Evolutionary conservation across 2,113 vertebrate species (phyloP), one percentile per base, ranked within the genome.

Genomic region (Rhinolophus sinicus): DNA sequence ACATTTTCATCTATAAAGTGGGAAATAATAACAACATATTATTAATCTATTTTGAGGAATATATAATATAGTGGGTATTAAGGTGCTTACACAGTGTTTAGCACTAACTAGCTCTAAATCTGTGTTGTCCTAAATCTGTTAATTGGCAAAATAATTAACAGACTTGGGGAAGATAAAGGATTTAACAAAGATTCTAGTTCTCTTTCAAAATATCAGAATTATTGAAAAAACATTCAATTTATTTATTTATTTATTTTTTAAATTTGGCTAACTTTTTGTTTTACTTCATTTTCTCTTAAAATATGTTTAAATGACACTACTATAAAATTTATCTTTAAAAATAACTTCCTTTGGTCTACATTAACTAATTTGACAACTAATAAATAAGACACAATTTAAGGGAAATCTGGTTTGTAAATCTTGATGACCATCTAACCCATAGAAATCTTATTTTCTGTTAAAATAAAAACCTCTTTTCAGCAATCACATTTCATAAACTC

Each of bases 231-330:
- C 33, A 60, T 12, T 81, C 50, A 58, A 54, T 44, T 35, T n/a
- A n/a, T n/a, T n/a, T n/a, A n/a, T n/a, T n/a, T n/a, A n/a, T 91
- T 65, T 81, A 64, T 54, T 44, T 44, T 44, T 44, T 44, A 6
- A 44, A 44, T 93, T n/a, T 80, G 5, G 8, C 56, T 84, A 67
- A 82, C 35, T n/a, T 95, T 86, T 72, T 90, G 13, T 92, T 93
- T 83, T 15, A 76, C n/a, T 75, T 54, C 50, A n/a, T 33, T 87
- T 85, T 67, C 18, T 70, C 33, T 75, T 67, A 81, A 96, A 94
- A 70, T 54, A 85, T 35, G 5, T 89, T 70, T 94, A 64, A 58
- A 88, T 9, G 24, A 56, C 4, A 78, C 21, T 83, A 50, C 28
- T 56, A 1, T 80, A 72, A 95, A 30, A 4, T 97, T 88, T 67